phyloP scores from a whole-genome alignment of 2,888 invertebrate species.

The Ennomos erosarius region DNA sequence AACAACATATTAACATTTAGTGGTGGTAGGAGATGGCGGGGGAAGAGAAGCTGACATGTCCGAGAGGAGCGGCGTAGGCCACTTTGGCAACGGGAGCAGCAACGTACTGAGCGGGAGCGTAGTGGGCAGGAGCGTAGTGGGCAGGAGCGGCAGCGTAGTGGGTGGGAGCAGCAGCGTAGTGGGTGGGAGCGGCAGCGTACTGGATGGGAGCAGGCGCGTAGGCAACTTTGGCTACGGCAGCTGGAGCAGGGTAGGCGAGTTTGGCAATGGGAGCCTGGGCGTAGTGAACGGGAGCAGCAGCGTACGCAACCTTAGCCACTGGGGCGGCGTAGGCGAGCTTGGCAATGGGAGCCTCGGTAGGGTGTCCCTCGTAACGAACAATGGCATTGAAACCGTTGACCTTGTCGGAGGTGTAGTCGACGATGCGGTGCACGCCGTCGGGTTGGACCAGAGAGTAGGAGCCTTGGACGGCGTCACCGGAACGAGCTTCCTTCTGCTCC shows the following conservation, averaged over 20 bases:
- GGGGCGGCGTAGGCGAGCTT: conserved; percentile 42
- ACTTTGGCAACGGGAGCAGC: conserved; percentile 42
- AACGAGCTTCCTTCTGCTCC: conserved; percentile 75
- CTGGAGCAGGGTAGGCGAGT: conserved; percentile 46
- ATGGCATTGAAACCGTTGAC: conserved; percentile 76
- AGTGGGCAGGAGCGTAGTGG: conserved; percentile 48
- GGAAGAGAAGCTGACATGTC: conserved; percentile 68
- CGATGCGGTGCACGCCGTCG: conserved; percentile 75
- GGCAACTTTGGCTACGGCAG: conserved; percentile 39
- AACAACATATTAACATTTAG: conserved; percentile 55
- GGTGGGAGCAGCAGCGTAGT: conserved; percentile 51
- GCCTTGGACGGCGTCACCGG: conserved; percentile 74
- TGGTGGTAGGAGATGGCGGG: conserved; percentile 74
- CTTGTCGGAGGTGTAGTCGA: conserved; percentile 76
- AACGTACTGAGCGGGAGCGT: conserved; percentile 38
- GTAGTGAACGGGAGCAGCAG: conserved; percentile 43
- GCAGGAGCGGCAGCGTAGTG: conserved; percentile 32
- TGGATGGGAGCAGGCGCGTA: conserved; percentile 46
- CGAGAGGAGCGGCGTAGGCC: conserved; percentile 51
- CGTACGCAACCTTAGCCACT: conserved; percentile 47
- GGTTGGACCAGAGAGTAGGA: conserved; percentile 80
- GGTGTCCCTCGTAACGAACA: conserved; percentile 75
- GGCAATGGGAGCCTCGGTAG: conserved; percentile 50
- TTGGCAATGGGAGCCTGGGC: conserved; percentile 45
- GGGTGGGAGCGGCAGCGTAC: conserved; percentile 50